These are phyloP conservation scores for Ips typographus DNA, from an alignment of 1,140 invertebrate species.

Conservation along the genomic window DNA sequence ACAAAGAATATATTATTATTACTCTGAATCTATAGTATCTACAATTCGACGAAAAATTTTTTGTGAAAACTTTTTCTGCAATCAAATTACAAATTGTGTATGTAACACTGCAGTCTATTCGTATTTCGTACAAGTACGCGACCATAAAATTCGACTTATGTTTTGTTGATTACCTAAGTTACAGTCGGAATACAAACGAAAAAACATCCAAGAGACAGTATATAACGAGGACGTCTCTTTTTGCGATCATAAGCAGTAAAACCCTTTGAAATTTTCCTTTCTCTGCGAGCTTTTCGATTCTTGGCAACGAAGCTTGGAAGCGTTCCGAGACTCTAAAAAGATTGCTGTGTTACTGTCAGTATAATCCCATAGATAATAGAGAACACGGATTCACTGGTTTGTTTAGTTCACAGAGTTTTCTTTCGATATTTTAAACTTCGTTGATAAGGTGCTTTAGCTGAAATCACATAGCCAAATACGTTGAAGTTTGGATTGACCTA, in stretches of 20 bases:
- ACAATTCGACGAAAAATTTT: not conserved
- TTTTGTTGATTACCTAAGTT: not conserved
- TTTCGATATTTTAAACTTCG: conserved; percentile 6
- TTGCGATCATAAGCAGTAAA: conserved; percentile 26
- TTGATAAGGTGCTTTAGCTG: not conserved
- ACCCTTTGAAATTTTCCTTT: conserved; percentile 30
- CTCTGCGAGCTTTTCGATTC: conserved; percentile 27
- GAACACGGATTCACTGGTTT: conserved; percentile 22
- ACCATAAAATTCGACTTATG: not conserved
- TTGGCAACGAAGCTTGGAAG: conserved; percentile 24
- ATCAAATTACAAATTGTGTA: not conserved
- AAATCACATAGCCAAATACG: too few species aligned
- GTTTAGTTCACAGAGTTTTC: conserved; percentile 31
- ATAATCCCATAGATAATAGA: conserved; percentile 30
- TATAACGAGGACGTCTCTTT: not conserved
- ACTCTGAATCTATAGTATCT: too few species aligned
- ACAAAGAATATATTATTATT: too few species aligned
- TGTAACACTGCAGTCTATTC: not conserved
- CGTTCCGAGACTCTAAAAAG: conserved; percentile 32
- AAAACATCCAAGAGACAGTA: not conserved
- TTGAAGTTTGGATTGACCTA: too few species aligned
- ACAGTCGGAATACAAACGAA: not conserved
- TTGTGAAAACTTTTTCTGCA: not conserved
- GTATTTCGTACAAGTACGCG: not conserved
- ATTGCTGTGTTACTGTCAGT: conserved; percentile 29